Conservation (phyloP, 2,113 vertebrate genomes). For the Aegypius monachus region DNA sequence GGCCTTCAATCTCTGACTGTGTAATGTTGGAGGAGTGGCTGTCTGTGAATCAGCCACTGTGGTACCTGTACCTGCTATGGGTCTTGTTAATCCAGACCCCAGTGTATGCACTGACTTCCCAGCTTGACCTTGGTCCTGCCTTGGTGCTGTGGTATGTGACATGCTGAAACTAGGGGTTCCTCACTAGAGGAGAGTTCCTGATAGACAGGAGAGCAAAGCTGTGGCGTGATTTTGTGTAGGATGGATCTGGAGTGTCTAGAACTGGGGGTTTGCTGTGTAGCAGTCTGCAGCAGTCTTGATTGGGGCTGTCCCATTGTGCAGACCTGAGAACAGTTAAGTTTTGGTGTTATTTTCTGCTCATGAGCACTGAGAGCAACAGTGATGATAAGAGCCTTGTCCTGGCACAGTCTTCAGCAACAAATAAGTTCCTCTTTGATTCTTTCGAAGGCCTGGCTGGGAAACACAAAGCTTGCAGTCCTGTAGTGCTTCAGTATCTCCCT, state of each 20-base stretch:
- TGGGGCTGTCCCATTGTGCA: not conserved
- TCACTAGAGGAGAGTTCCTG: not conserved
- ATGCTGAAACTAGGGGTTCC: not conserved
- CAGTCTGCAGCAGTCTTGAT: not conserved
- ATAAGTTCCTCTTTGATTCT: not conserved
- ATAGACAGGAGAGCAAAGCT: not conserved
- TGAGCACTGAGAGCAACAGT: not conserved
- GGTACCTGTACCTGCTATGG: fast-evolving
- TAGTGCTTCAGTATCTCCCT: not conserved
- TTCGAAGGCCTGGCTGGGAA: not conserved
- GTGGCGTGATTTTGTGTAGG: not conserved
- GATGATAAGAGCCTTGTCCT: not conserved
- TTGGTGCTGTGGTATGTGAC: not conserved
- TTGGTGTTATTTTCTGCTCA: not conserved
- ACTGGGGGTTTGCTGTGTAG: not conserved
- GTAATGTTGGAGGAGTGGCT: not conserved
- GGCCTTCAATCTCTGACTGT: not conserved
- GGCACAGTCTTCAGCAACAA: not conserved
- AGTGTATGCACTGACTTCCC: not conserved
- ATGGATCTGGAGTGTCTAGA: not conserved
- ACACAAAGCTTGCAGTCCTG: not conserved
- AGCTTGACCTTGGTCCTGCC: not conserved
- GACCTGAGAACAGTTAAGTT: not conserved
- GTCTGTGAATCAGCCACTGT: not conserved
- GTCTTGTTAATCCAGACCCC: not conserved